Evolutionary conservation across 2,113 vertebrate genomes (phyloP), one percentile per base, ranked within the genome.

Genomic region (Pterophyllum scalare): DNA sequence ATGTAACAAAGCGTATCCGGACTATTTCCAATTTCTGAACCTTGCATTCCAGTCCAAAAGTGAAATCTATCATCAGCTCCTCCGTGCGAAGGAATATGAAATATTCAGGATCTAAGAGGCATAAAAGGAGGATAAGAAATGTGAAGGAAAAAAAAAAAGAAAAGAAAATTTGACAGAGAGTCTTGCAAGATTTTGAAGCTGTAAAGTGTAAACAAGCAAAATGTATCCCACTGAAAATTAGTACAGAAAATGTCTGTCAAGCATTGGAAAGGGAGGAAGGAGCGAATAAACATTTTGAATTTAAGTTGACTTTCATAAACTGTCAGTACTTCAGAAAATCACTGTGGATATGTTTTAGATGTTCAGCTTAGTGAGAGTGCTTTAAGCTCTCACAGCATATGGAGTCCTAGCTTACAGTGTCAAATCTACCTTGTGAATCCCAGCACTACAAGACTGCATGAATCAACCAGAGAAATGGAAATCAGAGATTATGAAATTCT

Each of bases 41-140:
- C 9, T 81, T 49, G 75, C 64, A 52, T n/a, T 80, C 33, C 5
- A 82, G 20, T 65, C 15, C 7, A 46, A 78, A 28, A 76, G 56
- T 9, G 56, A 79, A 88, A 75, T 82, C 72, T 65, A 83, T 67
- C 33, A 57, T 65, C 56, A 62, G 59, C 33, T 77, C 7, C 74
- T 76, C 49, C 13, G 17, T 9, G 56, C 77, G 62, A 13, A 20
- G 24, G 35, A 28, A 70, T 75, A 75, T 89, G 59, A 86, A 89
- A 87, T 87, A 85, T 87, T 88, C 84, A 88, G 22, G 28, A 2
- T 74, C 61, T 70, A 17, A 59, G 33, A 43, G 82, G 61, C n/a
- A 76, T 52, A 83, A 85, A 83, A 24, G 20, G 38, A 22, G 22
- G 57, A 59, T 61, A 62, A 31, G 24, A 81, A 75, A 77, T 62